These are phyloP conservation scores for Xenentodon cancila DNA, from an alignment of 2,797 vertebrate species.

Conservation along the genomic window DNA sequence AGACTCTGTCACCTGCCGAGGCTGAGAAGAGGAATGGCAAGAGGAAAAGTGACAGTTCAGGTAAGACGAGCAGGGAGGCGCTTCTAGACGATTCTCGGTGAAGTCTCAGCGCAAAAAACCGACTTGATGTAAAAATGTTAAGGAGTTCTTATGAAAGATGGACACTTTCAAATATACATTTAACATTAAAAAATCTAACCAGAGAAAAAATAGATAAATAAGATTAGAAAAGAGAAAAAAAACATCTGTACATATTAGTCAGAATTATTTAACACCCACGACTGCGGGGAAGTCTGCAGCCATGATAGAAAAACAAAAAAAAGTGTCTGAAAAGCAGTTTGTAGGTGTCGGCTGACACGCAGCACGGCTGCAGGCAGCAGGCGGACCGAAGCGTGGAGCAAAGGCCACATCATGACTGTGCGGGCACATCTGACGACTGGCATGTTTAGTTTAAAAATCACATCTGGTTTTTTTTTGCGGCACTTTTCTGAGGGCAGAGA, in stretches of 20 bases:
- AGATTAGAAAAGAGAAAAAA: conserved; percentile 25
- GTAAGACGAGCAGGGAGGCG: conserved; percentile 76
- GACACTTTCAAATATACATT: conserved; percentile 14
- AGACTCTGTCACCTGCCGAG: conserved; percentile 92
- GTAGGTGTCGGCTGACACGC: conserved; percentile 72
- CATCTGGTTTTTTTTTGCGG: conserved; percentile 75
- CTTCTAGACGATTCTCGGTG: too few species aligned
- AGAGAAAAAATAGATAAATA: not conserved
- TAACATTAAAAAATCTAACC: conserved; percentile 11
- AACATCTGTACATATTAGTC: conserved; percentile 45
- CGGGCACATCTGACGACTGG: conserved; percentile 59
- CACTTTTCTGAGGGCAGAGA: conserved; percentile 65
- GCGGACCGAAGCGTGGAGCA: conserved; percentile 45
- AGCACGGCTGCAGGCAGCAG: conserved; percentile 50
- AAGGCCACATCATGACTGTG: conserved; percentile 53
- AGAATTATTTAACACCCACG: conserved; percentile 50
- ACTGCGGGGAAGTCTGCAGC: conserved; percentile 46
- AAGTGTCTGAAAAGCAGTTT: conserved; percentile 57
- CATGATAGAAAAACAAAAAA: conserved; percentile 56
- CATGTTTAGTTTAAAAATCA: conserved; percentile 63
- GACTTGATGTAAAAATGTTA: conserved; percentile 2
- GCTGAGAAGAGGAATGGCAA: conserved; percentile 93
- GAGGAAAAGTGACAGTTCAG: conserved; percentile 97
- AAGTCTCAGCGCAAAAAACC: too few species aligned
- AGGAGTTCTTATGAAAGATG: conserved; percentile 11